Evolutionary conservation across 2,888 invertebrate genomes (phyloP).

Genomic region (Petrolisthes cinctipes): DNA sequence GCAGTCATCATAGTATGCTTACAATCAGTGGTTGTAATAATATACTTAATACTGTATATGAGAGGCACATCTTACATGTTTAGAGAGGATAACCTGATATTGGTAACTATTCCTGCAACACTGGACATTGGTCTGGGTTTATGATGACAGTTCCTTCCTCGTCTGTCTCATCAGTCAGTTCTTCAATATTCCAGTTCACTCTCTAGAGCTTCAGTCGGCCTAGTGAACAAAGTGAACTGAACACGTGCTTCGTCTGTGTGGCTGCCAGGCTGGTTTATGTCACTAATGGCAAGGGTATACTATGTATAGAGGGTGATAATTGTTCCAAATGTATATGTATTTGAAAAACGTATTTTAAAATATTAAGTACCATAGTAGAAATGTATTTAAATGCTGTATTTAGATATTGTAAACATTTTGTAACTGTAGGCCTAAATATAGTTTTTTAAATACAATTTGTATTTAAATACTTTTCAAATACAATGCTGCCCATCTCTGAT

Average conservation of each 20-base stretch:
- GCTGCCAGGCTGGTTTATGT: not conserved
- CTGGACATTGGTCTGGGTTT: not conserved
- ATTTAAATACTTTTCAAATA: slow-evolving; percentile 12
- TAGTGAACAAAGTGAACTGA: not conserved
- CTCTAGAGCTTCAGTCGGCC: not conserved
- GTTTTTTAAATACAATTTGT: slow-evolving; percentile 16
- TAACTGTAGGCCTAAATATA: not conserved
- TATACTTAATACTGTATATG: not conserved
- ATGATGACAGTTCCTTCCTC: not conserved
- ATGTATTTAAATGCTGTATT: slow-evolving; percentile 14
- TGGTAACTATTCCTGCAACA: not conserved
- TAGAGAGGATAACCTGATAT: too few relatives aligned
- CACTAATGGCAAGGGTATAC: not conserved
- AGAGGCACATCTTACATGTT: not conserved
- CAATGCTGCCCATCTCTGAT: not conserved
- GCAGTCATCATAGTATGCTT: not conserved
- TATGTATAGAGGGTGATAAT: not conserved
- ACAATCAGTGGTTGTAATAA: not conserved
- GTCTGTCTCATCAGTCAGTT: not conserved
- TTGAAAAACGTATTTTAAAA: slow-evolving; percentile 14
- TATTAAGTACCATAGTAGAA: slow-evolving; percentile 1
- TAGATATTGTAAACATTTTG: not conserved
- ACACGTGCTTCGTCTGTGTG: not conserved
- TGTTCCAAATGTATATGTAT: not conserved
- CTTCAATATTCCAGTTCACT: not conserved